Conservation (phyloP, 2,797 vertebrate genomes). For the Rhyacichthys aspro region DNA sequence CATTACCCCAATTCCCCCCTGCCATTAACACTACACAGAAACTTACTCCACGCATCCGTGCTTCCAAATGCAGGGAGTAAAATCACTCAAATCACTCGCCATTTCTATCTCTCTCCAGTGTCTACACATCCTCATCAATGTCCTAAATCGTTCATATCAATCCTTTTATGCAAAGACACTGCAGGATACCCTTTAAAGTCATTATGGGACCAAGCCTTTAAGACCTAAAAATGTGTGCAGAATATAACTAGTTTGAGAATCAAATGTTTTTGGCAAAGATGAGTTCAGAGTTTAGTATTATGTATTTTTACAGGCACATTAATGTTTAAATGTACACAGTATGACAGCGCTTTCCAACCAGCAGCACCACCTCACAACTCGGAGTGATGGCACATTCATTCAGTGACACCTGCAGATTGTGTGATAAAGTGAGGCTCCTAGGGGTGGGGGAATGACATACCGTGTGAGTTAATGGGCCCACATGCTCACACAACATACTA, state of each 20-base stretch:
- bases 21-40: constrained; percentile 52
- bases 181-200: too few species aligned
- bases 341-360: too few species aligned
- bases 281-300: too few species aligned
- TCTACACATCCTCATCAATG: too few species aligned
- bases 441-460: constrained; percentile 13
- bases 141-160: too few species aligned
- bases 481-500: constrained; percentile 6
- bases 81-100: constrained; percentile 19
- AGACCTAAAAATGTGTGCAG: too few species aligned
- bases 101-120: constrained; percentile 10
- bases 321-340: too few species aligned
- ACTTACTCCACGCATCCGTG: constrained; percentile 38
- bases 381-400: constrained; percentile 43
- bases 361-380: not conserved
- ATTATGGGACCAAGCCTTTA: too few species aligned
- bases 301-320: too few species aligned
- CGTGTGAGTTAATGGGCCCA: constrained; percentile 20
- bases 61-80: constrained; percentile 16
- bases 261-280: too few species aligned
- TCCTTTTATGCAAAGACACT: too few species aligned
- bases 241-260: too few species aligned
- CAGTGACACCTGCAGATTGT: constrained; percentile 48
- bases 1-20: constrained; percentile 66
- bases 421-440: constrained; percentile 44